phyloP scores from a whole-genome alignment of 2,113 vertebrate genomes.

The Symphodus melops region DNA sequence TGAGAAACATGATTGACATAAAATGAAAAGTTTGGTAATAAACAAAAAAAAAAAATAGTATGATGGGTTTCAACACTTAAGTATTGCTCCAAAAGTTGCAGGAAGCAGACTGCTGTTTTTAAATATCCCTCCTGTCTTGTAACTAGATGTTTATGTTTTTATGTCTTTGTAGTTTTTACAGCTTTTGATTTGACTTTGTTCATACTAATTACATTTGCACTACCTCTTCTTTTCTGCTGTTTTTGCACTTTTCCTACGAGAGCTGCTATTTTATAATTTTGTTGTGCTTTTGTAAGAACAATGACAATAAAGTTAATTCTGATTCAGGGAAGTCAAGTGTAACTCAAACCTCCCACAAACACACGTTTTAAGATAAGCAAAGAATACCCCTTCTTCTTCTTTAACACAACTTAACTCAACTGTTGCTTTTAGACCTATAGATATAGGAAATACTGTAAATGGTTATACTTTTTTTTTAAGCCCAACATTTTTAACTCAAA shows the following conservation, averaged over 20 bases:
- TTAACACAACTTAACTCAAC: not conserved
- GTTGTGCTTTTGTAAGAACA: no score
- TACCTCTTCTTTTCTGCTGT: no score
- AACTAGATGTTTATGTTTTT: no score
- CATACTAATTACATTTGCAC: no score
- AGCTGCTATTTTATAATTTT: no score
- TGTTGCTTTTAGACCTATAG: not conserved
- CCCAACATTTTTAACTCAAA: not conserved
- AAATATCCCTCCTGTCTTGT: no score
- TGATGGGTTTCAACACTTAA: not conserved
- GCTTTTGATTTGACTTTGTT: no score
- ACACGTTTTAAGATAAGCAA: constrained; percentile 9
- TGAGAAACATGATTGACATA: not conserved
- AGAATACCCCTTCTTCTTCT: constrained; percentile 1
- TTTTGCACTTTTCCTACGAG: no score
- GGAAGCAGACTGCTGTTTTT: not conserved
- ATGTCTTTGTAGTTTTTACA: no score
- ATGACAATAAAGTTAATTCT: no score
- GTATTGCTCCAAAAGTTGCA: constrained; percentile 1
- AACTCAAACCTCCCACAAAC: constrained; percentile 1
- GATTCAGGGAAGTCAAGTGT: not conserved
- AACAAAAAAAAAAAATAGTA: not conserved
- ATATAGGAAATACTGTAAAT: not conserved
- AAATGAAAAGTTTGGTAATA: not conserved
- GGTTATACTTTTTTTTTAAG: not conserved